Evolutionary conservation across 1,140 invertebrate genomes (phyloP).

Genomic region (Globodera rostochiensis): DNA sequence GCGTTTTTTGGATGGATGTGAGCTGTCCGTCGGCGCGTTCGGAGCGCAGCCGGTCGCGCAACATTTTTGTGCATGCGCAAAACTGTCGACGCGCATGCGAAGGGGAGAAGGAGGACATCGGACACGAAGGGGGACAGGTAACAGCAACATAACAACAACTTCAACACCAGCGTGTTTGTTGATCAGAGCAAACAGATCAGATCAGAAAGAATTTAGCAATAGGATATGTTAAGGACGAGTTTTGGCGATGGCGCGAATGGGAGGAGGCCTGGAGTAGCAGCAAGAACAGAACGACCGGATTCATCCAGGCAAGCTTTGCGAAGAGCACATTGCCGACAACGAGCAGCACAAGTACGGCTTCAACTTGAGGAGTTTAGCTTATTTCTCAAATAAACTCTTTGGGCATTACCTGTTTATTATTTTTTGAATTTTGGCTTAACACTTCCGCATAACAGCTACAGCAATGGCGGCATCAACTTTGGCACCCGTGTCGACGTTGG

Average conservation of each 20-base stretch:
- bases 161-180: too few species aligned
- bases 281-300: not conserved
- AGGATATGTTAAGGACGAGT: not conserved
- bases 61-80: conserved; percentile 6
- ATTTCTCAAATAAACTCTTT: not conserved
- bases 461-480: conserved; percentile 33
- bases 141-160: too few species aligned
- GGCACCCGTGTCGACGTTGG: not conserved
- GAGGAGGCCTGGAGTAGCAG: not conserved
- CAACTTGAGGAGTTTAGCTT: not conserved
- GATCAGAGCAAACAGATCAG: too few species aligned
- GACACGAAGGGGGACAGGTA: not conserved
- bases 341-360: not conserved
- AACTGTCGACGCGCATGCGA: conserved; percentile 25
- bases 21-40: conserved; percentile 22
- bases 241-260: not conserved
- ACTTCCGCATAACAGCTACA: conserved; percentile 8
- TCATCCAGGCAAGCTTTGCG: conserved; percentile 10
- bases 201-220: not conserved
- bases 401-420: not conserved
- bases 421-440: not conserved
- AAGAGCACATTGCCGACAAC: not conserved
- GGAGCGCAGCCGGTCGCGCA: not conserved
- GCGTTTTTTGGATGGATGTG: conserved; percentile 42
- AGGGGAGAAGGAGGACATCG: not conserved